Evolutionary conservation across 92 coral and sea anemone species (phyloP).

Genomic region (Siderastrea radians): DNA sequence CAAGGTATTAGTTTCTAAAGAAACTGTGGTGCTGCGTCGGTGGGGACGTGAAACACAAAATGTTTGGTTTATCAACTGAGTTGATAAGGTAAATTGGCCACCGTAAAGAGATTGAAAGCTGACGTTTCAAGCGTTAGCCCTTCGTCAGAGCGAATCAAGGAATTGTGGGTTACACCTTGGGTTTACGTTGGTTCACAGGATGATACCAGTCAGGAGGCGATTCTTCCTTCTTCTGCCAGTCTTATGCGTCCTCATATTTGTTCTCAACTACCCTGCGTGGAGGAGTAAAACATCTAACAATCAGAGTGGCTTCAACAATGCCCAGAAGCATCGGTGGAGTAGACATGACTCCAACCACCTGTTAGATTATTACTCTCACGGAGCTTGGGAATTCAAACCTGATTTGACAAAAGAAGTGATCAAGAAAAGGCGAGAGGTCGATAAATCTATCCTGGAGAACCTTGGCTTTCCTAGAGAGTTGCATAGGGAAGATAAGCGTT

Average conservation of each 20-base stretch:
- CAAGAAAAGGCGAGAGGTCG: constrained; percentile 47
- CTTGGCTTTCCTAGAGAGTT: constrained; percentile 67
- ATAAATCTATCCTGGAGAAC: constrained; percentile 57
- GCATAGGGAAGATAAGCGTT: constrained; percentile 62
- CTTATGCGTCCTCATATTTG: not conserved
- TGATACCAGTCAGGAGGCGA: not conserved
- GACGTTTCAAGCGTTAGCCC: no score
- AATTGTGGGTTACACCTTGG: no score
- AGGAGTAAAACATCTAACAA: not conserved
- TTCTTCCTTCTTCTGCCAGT: not conserved
- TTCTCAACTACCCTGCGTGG: not conserved
- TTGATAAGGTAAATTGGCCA: no score
- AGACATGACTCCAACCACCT: constrained; percentile 5
- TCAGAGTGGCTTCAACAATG: not conserved
- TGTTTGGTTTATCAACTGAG: no score
- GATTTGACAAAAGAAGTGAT: constrained; percentile 48
- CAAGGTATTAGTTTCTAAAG: no score
- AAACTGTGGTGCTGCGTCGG: no score
- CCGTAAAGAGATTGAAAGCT: no score
- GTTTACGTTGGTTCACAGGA: not conserved
- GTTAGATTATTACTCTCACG: constrained; percentile 55
- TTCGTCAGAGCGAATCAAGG: no score
- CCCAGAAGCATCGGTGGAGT: not conserved
- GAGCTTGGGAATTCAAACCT: constrained; percentile 62
- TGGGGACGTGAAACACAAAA: no score